A percentile compares a stretch with the other conserved stretches of the same genome.
Evolutionary conservation across 2,113 vertebrate species (phyloP).

Genomic region (Oncorhynchus keta): DNA sequence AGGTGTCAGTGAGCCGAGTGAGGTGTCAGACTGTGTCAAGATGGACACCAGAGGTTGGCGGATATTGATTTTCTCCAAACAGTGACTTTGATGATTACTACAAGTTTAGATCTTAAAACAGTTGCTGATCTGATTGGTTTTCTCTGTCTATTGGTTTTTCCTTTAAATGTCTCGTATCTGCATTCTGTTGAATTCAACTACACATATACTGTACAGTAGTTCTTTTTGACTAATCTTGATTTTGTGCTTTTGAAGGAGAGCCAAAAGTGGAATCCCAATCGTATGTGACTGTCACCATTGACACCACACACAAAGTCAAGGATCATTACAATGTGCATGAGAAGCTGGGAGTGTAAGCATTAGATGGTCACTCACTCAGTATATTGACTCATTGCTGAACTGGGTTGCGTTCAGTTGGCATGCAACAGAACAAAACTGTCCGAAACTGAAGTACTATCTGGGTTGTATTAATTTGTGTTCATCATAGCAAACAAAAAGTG

Average conservation of each 20-base stretch:
- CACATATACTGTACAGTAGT: neutral
- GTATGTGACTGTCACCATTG: slow-evolving; percentile 55
- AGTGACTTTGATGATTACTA: slow-evolving; percentile 33
- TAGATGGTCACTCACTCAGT: neutral
- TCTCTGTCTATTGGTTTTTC: neutral
- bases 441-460: no score
- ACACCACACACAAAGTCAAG: slow-evolving; percentile 67
- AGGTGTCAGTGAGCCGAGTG: slow-evolving; percentile 72
- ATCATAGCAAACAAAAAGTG: no score
- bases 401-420: no score
- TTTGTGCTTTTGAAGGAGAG: slow-evolving; percentile 42
- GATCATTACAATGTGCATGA: slow-evolving; percentile 79
- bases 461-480: no score
- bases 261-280: slow-evolving; percentile 50
- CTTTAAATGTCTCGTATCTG: no score
- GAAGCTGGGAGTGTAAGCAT: slow-evolving; percentile 83
- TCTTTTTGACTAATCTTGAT: neutral
- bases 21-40: slow-evolving; percentile 63
- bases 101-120: neutral
- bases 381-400: no score
- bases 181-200: no score
- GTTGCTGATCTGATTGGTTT: neutral
- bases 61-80: no score
- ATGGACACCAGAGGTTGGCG: slow-evolving; percentile 68
- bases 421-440: no score